These are phyloP conservation scores for Galeopsomyia nigrocyanea DNA, from an alignment of 2,888 invertebrate species.

Conservation along the genomic window DNA sequence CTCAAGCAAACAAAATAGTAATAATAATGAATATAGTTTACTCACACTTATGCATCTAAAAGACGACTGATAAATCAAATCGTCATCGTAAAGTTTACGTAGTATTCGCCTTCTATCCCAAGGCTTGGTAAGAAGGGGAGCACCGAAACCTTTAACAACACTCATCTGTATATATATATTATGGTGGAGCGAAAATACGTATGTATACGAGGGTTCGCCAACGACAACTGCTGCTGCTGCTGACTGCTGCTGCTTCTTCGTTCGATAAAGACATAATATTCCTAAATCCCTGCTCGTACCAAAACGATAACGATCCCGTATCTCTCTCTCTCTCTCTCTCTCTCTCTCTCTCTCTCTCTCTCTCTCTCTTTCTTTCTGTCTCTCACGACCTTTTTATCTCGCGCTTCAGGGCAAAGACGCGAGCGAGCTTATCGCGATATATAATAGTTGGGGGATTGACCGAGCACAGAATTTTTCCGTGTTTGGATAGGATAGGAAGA, in stretches of 20 bases:
- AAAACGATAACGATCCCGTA: background rate
- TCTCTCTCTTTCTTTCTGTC: background rate
- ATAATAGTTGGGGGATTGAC: background rate
- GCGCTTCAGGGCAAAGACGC: background rate
- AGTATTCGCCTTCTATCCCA: background rate
- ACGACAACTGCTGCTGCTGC: no score
- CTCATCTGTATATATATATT: constrained; percentile 17
- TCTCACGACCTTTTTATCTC: background rate
- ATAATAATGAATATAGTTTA: background rate
- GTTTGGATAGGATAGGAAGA: no score
- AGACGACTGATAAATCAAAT: no score
- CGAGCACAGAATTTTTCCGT: no score
- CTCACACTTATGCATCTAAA: constrained; percentile 34
- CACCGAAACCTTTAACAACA: constrained; percentile 8
- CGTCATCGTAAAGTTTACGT: background rate
- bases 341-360: background rate
- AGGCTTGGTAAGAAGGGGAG: constrained; percentile 1
- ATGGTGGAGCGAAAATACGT: no score
- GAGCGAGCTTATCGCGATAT: constrained; percentile 3
- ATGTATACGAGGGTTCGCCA: no score
- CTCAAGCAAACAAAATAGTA: background rate
- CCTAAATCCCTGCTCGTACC: background rate
- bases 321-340: background rate
- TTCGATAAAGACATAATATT: background rate
- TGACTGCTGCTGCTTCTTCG: no score